Conservation (phyloP, 2,113 vertebrate species). For the Isichthys henryi region DNA sequence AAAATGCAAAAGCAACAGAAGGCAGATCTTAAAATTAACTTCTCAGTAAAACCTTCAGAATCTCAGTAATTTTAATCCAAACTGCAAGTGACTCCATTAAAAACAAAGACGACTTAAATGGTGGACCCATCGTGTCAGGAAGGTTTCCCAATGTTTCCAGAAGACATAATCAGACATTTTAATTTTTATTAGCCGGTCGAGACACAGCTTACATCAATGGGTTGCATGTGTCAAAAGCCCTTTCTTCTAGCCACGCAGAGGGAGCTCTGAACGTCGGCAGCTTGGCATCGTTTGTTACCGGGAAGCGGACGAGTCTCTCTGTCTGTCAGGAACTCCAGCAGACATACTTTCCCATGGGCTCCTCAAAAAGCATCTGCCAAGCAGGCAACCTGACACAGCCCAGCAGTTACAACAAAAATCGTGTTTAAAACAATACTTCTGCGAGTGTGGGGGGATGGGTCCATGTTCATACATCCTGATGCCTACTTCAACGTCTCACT, state of each 20-base stretch:
- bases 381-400: background rate
- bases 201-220: background rate
- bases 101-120: background rate
- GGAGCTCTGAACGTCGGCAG: background rate
- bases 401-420: background rate
- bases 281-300: background rate
- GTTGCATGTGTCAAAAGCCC: background rate
- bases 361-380: background rate
- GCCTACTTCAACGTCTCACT: background rate
- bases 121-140: background rate
- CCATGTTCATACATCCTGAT: background rate
- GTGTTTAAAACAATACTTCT: background rate
- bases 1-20: background rate
- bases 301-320: background rate
- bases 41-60: background rate
- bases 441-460: background rate
- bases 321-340: background rate
- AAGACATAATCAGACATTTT: background rate
- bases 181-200: background rate
- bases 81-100: background rate
- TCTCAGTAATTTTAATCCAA: background rate
- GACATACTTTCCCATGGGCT: background rate
- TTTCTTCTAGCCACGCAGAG: background rate
- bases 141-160: background rate
- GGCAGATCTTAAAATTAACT: background rate